Evolutionary conservation across 2,797 vertebrate genomes (phyloP).

Genomic region (Hylomyscus alleni): DNA sequence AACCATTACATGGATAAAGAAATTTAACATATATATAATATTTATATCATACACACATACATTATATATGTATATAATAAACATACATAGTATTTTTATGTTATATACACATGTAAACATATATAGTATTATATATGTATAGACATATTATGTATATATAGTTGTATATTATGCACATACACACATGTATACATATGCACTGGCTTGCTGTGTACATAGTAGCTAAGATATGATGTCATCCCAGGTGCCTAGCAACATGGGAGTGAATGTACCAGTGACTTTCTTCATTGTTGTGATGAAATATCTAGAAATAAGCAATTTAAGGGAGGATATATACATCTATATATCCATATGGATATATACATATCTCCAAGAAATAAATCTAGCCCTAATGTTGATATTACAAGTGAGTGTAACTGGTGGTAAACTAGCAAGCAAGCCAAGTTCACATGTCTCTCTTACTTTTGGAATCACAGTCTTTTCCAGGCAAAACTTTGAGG

Average conservation of each 20-base stretch:
- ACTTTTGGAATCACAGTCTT: neutral
- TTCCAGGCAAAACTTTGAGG: conserved; percentile 38
- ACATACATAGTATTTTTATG: neutral
- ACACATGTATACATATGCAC: neutral
- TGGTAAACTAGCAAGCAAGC: neutral
- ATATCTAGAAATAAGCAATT: neutral
- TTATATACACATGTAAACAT: neutral
- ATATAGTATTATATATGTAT: neutral
- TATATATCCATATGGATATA: too few relatives aligned
- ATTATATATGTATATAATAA: neutral
- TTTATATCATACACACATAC: too few relatives aligned
- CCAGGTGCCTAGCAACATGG: neutral
- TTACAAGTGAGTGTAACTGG: neutral
- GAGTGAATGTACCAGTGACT: neutral
- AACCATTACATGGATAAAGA: neutral
- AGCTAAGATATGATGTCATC: neutral
- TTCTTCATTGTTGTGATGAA: neutral
- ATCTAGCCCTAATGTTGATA: neutral
- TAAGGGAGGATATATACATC: neutral
- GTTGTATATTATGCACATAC: too few relatives aligned
- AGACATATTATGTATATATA: neutral
- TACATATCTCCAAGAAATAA: neutral
- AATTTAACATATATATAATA: neutral
- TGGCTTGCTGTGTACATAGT: neutral
- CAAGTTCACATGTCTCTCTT: neutral